Evolutionary conservation across 2,888 invertebrate genomes (phyloP).

Genomic region (Nudaria mundana): DNA sequence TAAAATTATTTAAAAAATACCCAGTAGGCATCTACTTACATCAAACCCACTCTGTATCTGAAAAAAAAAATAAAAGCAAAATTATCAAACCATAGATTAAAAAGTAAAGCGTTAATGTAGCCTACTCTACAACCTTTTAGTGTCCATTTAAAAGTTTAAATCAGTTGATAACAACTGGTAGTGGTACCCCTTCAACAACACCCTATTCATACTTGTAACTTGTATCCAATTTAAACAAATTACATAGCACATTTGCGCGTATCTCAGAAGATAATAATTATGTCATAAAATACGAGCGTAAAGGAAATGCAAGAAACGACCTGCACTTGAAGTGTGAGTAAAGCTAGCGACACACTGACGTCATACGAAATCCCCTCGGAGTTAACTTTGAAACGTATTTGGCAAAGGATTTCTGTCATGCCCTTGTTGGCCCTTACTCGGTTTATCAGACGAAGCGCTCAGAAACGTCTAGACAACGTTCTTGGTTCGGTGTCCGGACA

Average conservation of each 20-base stretch:
- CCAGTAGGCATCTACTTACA: not conserved
- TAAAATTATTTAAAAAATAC: no score
- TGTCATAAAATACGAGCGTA: conserved; percentile 57
- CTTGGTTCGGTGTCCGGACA: conserved; percentile 63
- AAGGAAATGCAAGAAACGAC: conserved; percentile 34
- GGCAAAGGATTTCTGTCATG: conserved; percentile 27
- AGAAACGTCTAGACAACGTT: conserved; percentile 68
- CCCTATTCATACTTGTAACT: conserved; percentile 35
- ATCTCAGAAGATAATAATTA: conserved; percentile 59
- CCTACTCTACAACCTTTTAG: conserved; percentile 16
- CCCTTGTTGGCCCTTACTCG: conserved; percentile 31
- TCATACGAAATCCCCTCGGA: conserved; percentile 24
- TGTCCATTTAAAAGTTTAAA: conserved; percentile 22
- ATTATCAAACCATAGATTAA: conserved; percentile 3
- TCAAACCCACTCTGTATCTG: conserved; percentile 17
- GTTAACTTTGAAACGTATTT: conserved; percentile 24
- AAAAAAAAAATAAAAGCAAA: conserved; percentile 22
- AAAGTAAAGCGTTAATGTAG: not conserved
- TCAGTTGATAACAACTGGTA: conserved; percentile 20
- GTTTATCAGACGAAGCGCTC: conserved; percentile 45
- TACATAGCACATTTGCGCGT: conserved; percentile 57
- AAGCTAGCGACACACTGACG: conserved; percentile 25
- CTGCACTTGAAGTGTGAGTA: conserved; percentile 40
- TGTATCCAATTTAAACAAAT: conserved; percentile 48
- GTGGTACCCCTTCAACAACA: conserved; percentile 29